Conservation (phyloP, 1,140 invertebrate genomes). For the Euura lappo region DNA sequence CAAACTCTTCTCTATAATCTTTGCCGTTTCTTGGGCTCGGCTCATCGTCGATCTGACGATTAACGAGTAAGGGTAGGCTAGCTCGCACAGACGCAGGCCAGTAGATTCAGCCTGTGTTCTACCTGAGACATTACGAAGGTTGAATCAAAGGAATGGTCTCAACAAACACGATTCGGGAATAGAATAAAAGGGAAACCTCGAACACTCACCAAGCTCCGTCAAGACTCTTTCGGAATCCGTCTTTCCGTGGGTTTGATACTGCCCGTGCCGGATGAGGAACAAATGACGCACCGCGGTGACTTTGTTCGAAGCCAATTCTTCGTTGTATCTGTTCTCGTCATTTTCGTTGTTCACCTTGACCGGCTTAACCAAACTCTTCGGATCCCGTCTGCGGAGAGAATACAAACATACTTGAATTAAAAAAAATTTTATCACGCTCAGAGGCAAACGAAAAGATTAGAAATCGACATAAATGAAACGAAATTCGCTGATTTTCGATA, state of each 20-base stretch:
- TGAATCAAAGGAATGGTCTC: no score
- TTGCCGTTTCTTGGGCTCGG: slow-evolving; percentile 88
- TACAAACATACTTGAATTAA: slow-evolving; percentile 31
- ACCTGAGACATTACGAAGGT: slow-evolving; percentile 60
- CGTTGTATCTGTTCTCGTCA: slow-evolving; percentile 71
- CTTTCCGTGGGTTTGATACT: slow-evolving; percentile 81
- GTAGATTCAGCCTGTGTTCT: slow-evolving; percentile 83
- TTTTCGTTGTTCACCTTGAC: slow-evolving; percentile 56
- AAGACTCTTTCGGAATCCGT: slow-evolving; percentile 79
- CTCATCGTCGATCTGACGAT: slow-evolving; percentile 92
- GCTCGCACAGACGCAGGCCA: slow-evolving; percentile 75
- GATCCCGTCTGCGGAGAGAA: slow-evolving; percentile 68
- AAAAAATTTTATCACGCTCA: slow-evolving; percentile 22
- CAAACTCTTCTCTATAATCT: slow-evolving; percentile 77
- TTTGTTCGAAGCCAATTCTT: slow-evolving; percentile 66
- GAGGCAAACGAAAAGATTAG: background rate
- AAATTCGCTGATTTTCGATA: background rate
- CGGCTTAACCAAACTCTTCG: slow-evolving; percentile 74
- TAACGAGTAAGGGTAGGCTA: slow-evolving; percentile 79
- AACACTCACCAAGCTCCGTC: slow-evolving; percentile 75
- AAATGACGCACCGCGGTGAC: slow-evolving; percentile 82
- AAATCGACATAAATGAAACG: background rate
- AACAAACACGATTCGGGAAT: background rate
- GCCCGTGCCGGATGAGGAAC: slow-evolving; percentile 93
- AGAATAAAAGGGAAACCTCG: background rate